Percentiles rank a stretch among this genome's conserved stretches.
These are phyloP conservation scores for Clavelina lepadiformis DNA, from an alignment of 23 tunicate species.

Conservation along the genomic window DNA sequence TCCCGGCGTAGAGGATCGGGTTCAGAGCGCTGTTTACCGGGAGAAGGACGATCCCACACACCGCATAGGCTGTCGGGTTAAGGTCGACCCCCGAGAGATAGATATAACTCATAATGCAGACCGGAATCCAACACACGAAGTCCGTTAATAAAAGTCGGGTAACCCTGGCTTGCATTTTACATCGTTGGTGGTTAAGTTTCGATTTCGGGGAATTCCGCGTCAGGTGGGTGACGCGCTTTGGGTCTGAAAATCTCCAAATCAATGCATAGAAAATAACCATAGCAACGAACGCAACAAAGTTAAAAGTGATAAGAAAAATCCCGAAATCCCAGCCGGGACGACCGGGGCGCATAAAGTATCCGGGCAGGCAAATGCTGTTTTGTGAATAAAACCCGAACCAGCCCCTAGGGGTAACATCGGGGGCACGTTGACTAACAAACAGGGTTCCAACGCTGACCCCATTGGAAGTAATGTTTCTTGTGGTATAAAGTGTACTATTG, in stretches of 20 bases:
- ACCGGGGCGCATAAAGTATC: constrained; percentile 15
- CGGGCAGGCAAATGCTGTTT: constrained; percentile 64
- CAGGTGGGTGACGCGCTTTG: background rate
- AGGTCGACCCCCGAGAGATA: constrained; percentile 28
- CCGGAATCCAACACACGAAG: constrained; percentile 77
- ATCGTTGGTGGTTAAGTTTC: constrained; percentile 30
- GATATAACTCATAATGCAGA: constrained; percentile 39
- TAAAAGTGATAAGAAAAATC: constrained; percentile 22
- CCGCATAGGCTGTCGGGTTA: constrained; percentile 19
- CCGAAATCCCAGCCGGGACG: constrained; percentile 46
- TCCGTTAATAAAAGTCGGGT: constrained; percentile 59
- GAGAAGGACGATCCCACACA: constrained; percentile 54
- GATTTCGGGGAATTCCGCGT: too few species aligned
- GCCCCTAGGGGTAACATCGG: background rate
- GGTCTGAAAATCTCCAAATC: constrained; percentile 8
- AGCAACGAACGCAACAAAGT: constrained; percentile 29
- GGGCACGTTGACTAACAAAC: background rate
- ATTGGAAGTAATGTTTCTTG: background rate
- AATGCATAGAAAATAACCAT: constrained; percentile 48
- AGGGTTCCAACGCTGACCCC: background rate
- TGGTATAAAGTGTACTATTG: too few species aligned
- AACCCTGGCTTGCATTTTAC: constrained; percentile 47
- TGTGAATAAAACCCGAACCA: constrained; percentile 47
- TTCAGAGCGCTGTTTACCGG: constrained; percentile 86
- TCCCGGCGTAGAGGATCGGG: constrained; percentile 61